Conservation (phyloP, 2,888 invertebrate genomes). For the Gasteruption jaculator region DNA sequence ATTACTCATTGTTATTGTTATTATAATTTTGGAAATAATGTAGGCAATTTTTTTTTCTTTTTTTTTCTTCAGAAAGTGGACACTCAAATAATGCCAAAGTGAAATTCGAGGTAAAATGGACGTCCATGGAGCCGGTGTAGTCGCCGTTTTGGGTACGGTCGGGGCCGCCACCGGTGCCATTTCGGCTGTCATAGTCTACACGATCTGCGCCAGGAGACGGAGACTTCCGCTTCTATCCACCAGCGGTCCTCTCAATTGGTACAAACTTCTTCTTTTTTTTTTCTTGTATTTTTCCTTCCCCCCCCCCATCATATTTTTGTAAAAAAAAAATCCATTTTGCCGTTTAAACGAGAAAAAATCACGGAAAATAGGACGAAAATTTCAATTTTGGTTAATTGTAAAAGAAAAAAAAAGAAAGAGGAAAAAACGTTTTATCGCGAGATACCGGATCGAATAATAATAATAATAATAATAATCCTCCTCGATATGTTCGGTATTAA, state of each 20-base stretch:
- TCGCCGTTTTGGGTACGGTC: slow-evolving; percentile 38
- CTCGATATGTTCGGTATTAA: no score
- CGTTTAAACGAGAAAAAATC: no score
- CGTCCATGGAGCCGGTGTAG: slow-evolving; percentile 35
- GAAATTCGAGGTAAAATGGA: slow-evolving; percentile 28
- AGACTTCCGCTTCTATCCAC: slow-evolving; percentile 31
- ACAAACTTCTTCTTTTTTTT: slow-evolving; percentile 4
- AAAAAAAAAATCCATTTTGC: background rate
- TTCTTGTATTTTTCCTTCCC: no score
- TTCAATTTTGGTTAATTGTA: no score
- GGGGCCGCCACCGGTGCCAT: slow-evolving; percentile 43
- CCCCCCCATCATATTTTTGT: no score
- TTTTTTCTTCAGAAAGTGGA: background rate
- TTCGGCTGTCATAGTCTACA: slow-evolving; percentile 40
- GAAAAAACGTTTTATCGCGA: no score
- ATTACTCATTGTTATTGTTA: no score
- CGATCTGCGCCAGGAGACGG: slow-evolving; percentile 37
- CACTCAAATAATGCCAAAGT: background rate
- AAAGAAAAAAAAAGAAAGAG: no score
- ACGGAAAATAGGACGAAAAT: no score
- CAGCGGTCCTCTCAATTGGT: slow-evolving; percentile 41
- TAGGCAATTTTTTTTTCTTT: background rate
- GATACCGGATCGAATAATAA: no score
- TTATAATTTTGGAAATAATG: no score
- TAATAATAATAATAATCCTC: no score